phyloP scores from a whole-genome alignment of 2,113 vertebrate genomes.

The Aramus guarauna region DNA sequence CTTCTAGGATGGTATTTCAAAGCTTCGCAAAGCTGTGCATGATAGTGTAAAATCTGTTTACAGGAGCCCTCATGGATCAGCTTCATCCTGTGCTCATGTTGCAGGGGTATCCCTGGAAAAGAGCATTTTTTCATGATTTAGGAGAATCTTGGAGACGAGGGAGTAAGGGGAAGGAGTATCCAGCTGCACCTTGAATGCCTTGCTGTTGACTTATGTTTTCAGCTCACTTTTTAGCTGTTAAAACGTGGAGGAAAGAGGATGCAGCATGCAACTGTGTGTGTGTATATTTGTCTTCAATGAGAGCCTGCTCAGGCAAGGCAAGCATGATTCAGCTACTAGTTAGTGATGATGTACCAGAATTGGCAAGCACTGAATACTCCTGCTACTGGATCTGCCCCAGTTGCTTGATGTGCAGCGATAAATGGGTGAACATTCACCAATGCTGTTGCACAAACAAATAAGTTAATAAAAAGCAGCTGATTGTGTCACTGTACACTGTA shows the following conservation, averaged over 20 bases:
- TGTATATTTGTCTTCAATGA: not conserved
- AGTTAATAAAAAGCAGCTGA: conserved; percentile 58
- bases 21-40: not conserved
- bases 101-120: not conserved
- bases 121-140: not conserved
- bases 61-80: not conserved
- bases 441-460: conserved; percentile 48
- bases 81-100: not conserved
- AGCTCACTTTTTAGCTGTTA: not conserved
- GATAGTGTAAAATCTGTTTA: not conserved
- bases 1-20: not conserved
- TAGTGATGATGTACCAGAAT: not conserved
- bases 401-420: conserved; percentile 18
- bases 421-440: conserved; percentile 35
- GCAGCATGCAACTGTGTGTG: not conserved
- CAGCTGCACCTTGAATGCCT: not conserved
- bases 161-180: not conserved
- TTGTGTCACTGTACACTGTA: not conserved
- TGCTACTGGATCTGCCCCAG: conserved; percentile 38
- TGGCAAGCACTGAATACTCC: not conserved
- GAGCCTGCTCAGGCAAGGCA: not conserved
- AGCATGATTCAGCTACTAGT: conserved; percentile 22
- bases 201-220: not conserved
- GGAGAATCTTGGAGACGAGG: not conserved
- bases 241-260: not conserved